Conservation (phyloP, 2,797 vertebrate species). For the Myoxocephalus aenaeus region DNA sequence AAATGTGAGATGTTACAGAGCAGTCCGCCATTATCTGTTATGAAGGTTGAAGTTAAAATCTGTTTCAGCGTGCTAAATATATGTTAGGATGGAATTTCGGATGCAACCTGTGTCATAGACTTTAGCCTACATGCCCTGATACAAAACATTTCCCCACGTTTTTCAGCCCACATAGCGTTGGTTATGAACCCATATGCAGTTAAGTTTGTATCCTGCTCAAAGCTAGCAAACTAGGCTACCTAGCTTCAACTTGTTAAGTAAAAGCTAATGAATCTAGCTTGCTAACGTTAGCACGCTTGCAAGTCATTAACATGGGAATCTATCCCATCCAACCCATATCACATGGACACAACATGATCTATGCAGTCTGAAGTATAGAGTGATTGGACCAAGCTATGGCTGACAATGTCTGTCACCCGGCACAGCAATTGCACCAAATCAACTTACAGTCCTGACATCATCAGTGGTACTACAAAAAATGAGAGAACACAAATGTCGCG, state of each 20-base stretch:
- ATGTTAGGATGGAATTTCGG: background rate
- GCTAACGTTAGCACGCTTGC: background rate
- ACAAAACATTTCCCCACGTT: background rate
- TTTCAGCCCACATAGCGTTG: background rate
- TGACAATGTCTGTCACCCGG: background rate
- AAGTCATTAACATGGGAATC: background rate
- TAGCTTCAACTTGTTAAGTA: background rate
- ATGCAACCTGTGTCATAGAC: background rate
- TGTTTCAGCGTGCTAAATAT: background rate
- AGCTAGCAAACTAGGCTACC: background rate
- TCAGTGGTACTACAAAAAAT: background rate
- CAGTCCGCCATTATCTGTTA: background rate
- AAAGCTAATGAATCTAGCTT: background rate
- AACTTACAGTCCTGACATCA: background rate
- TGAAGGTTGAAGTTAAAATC: background rate
- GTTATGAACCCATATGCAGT: background rate
- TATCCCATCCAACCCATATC: background rate
- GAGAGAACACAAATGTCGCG: background rate
- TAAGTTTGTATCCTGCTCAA: background rate
- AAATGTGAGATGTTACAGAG: background rate
- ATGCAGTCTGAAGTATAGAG: background rate
- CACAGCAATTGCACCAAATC: background rate
- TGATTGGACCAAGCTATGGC: background rate
- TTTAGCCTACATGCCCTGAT: background rate
- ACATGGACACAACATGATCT: background rate